A percentile compares a stretch with the other conserved stretches of the same genome.
Evolutionary conservation across 2,113 vertebrate genomes (phyloP).

Genomic region (Ctenomys sociabilis): DNA sequence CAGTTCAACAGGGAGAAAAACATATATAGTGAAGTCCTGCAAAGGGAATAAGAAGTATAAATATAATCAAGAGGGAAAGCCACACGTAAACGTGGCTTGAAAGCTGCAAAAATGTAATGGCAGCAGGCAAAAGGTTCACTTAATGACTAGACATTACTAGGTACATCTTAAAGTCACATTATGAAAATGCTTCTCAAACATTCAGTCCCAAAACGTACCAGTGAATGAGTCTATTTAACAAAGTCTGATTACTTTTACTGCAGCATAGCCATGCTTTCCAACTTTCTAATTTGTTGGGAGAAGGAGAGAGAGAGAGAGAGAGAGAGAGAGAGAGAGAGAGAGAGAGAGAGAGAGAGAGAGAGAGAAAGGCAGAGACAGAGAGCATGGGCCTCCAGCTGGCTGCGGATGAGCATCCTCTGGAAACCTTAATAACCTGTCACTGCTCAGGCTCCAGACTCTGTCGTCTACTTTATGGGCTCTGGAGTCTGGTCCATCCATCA

Average conservation of each 20-base stretch:
- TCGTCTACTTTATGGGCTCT: not conserved
- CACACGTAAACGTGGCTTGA: not conserved
- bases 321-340: not conserved
- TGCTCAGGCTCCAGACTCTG: not conserved
- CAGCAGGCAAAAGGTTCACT: not conserved
- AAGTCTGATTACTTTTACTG: not conserved
- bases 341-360: not conserved
- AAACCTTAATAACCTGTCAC: not conserved
- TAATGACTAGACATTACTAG: not conserved
- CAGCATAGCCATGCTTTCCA: not conserved
- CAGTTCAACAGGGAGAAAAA: not conserved
- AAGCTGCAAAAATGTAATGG: not conserved
- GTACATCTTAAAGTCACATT: not conserved
- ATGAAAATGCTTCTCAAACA: not conserved
- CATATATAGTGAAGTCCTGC: conserved; percentile 17
- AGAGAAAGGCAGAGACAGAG: not conserved
- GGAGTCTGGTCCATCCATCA: not conserved
- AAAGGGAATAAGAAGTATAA: not conserved
- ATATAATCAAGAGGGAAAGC: not conserved
- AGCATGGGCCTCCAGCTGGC: not conserved
- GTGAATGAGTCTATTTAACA: not conserved
- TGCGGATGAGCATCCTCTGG: not conserved
- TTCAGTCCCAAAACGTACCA: not conserved
- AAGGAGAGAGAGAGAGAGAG: no score
- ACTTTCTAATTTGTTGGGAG: no score